Percentiles rank a stretch among this genome's conserved stretches.
Evolutionary conservation across 2,888 invertebrate genomes (phyloP).

Genomic region (Hoplodrina ambigua): DNA sequence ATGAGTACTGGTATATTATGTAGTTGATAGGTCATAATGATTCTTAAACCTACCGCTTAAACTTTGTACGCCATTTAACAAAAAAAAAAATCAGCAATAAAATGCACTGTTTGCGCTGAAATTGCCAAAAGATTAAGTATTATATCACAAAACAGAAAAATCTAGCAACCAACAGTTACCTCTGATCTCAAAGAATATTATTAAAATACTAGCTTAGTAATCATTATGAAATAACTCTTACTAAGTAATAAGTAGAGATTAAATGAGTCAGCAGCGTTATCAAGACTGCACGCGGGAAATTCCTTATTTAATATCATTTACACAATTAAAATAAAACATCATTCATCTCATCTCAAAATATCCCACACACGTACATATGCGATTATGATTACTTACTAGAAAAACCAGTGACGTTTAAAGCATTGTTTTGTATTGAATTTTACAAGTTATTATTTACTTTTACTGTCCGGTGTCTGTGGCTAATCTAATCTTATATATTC

Average conservation of each 20-base stretch:
- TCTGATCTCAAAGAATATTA: background rate
- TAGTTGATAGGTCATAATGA: too few species aligned
- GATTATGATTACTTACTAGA: too few species aligned
- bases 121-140: background rate
- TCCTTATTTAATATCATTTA: background rate
- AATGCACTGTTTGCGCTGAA: too few species aligned
- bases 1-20: too few species aligned
- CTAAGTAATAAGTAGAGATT: background rate
- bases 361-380: background rate
- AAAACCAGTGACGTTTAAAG: background rate
- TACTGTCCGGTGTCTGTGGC: too few species aligned
- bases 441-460: too few species aligned
- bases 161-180: background rate
- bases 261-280: background rate
- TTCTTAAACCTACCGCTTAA: too few species aligned
- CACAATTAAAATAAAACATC: background rate
- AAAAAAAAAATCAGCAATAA: too few species aligned
- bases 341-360: conserved; percentile 2
- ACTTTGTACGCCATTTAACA: too few species aligned
- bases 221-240: background rate
- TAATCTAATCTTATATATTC: too few species aligned
- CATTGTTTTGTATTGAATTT: too few species aligned
- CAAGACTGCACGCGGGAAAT: background rate
- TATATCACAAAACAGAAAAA: background rate
- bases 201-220: background rate